Conservation (phyloP, 1,140 invertebrate genomes). For the Achatina immaculata region DNA sequence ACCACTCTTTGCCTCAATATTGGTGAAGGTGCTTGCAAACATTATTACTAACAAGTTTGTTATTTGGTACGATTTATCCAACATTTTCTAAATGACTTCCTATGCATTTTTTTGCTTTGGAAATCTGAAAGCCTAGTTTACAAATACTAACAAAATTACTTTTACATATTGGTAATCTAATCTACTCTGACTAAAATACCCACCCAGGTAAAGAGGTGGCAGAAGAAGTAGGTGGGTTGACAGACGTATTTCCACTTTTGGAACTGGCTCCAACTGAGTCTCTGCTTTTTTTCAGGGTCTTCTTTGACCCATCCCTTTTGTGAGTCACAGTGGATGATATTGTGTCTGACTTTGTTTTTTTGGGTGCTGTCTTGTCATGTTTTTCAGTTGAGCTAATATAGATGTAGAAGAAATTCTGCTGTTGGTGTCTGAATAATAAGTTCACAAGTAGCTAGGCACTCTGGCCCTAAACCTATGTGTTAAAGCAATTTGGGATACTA, state of each 20-base stretch:
- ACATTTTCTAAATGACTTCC: no score
- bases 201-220: constrained; percentile 29
- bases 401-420: not conserved
- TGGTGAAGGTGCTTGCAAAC: no score
- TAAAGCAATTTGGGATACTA: not conserved
- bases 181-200: not conserved
- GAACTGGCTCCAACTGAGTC: constrained; percentile 2
- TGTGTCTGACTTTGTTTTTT: constrained; percentile 10
- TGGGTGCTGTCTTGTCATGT: not conserved
- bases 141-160: no score
- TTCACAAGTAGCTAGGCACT: not conserved
- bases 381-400: not conserved
- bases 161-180: no score
- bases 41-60: no score
- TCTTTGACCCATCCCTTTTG: constrained; percentile 21
- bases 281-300: not conserved
- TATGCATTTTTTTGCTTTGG: no score
- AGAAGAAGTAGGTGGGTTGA: not conserved
- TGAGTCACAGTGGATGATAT: constrained; percentile 20
- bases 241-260: not conserved
- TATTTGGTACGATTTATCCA: no score
- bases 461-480: not conserved
- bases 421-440: not conserved
- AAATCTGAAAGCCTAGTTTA: no score
- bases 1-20: no score